These are phyloP conservation scores for Cryptoprocta ferox DNA, from an alignment of 2,797 vertebrate genomes.

Conservation along the genomic window DNA sequence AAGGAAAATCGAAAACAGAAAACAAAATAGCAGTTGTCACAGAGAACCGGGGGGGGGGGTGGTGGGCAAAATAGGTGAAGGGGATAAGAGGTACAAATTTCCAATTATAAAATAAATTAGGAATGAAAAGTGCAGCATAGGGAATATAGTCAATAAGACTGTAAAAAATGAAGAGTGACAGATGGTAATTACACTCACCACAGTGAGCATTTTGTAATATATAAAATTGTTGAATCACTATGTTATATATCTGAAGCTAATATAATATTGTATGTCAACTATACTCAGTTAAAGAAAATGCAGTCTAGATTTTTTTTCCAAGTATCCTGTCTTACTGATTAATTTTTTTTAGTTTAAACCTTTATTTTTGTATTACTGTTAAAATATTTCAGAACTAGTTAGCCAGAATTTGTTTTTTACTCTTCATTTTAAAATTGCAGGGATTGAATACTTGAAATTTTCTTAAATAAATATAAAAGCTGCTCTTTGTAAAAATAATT, in stretches of 20 bases:
- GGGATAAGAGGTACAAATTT: not conserved
- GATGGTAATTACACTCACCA: not conserved
- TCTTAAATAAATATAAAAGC: slow-evolving; percentile 20
- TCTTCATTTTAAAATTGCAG: not conserved
- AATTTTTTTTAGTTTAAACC: not conserved
- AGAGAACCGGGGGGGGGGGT: not conserved
- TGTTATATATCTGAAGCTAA: not conserved
- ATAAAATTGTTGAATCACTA: not conserved
- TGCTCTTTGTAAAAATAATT: slow-evolving; percentile 36
- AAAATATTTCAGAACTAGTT: slow-evolving; percentile 1
- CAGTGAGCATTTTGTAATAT: not conserved
- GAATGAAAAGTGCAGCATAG: not conserved
- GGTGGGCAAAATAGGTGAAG: not conserved
- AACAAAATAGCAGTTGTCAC: not conserved
- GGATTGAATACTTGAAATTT: slow-evolving; percentile 12
- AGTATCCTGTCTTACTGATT: not conserved
- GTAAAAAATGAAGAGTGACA: not conserved
- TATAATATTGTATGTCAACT: not conserved
- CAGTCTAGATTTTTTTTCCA: not conserved
- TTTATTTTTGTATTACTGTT: not conserved
- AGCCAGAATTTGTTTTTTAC: not conserved
- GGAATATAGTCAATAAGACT: not conserved
- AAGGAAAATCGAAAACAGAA: not conserved
- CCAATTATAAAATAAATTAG: not conserved
- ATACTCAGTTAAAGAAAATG: not conserved